Evolutionary conservation across 92 coral and sea anemone species (phyloP), one percentile per base, ranked within the genome.

Genomic region (Blastomussa wellsi): DNA sequence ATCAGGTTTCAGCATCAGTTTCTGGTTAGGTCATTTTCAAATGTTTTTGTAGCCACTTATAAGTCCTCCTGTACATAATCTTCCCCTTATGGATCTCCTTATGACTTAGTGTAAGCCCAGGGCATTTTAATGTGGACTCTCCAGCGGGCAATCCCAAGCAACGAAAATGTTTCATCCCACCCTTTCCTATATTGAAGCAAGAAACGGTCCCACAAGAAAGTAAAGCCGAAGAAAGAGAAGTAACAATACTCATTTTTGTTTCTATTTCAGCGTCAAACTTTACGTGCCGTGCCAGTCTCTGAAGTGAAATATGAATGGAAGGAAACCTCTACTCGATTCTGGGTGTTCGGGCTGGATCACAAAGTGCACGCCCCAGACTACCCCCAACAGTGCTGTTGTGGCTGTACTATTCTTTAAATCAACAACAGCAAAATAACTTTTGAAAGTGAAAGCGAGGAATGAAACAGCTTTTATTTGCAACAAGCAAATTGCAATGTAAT

Each of bases 361-460:
- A 88, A 90, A 67, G 94, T 92, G 19, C 91, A 94, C 77, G 95
- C 95, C 85, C 98, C 95, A 42, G 94, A 92, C 94, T 94, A 94
- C 95, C 98, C 98, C 81, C 98, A 94, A 74, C 82, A 89, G 82
- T 94, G 98, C 84, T 94, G 98, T 41, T 94, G 98, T 83, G 98
- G 87, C 7, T 83, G 87, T 64, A 59, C 74, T 39, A 44, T 83
- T 20, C 70, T 83, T 41, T 83, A 83, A 52, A 7, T 22, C 13
- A 74, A 49, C 5, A 3, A 16, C n/a, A 28, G 24, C 31, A 75
- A 33, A 19, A n/a, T n/a, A n/a, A n/a, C n/a, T n/a, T n/a, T n/a
- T n/a, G n/a, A n/a, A n/a, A n/a, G n/a, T n/a, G n/a, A n/a, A n/a
- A n/a, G n/a, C n/a, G n/a, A n/a, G n/a, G n/a, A n/a, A n/a, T n/a